These are phyloP conservation scores for Nothura maculosa DNA, from an alignment of 2,797 vertebrate genomes.

Conservation along the genomic window DNA sequence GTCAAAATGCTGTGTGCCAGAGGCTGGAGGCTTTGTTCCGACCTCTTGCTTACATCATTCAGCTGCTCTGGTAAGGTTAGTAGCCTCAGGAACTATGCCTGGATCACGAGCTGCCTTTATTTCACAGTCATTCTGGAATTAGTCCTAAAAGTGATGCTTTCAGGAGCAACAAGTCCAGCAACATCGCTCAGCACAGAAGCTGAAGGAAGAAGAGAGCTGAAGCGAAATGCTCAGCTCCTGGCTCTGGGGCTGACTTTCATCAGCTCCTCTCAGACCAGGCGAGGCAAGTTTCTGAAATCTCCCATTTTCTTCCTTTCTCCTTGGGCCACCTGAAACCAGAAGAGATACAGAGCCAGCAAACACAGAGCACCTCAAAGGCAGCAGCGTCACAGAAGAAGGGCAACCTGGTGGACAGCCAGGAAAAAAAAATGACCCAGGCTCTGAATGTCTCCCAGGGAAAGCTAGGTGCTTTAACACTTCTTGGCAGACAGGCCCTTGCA, in stretches of 20 bases:
- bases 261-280: constrained; percentile 16
- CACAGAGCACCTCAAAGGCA: background rate
- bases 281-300: background rate
- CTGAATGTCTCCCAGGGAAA: background rate
- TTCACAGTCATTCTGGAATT: constrained; percentile 25
- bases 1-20: background rate
- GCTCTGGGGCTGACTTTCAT: constrained; percentile 15
- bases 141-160: constrained; percentile 52
- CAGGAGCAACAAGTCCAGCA: constrained; percentile 50
- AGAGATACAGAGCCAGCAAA: background rate
- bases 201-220: constrained; percentile 34
- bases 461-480: background rate
- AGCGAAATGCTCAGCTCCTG: background rate
- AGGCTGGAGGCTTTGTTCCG: constrained; percentile 46
- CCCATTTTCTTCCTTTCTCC: background rate
- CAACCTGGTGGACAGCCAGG: background rate
- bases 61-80: constrained; percentile 21
- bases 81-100: constrained; percentile 39
- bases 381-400: accelerated
- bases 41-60: background rate
- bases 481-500: background rate
- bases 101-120: constrained; percentile 3
- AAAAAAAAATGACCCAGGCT: constrained; percentile 16
- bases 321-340: background rate
- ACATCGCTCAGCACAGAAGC: constrained; percentile 63